Evolutionary conservation across 2,113 vertebrate genomes (phyloP), one percentile per base, ranked within the genome.

Genomic region (Laticauda colubrina): DNA sequence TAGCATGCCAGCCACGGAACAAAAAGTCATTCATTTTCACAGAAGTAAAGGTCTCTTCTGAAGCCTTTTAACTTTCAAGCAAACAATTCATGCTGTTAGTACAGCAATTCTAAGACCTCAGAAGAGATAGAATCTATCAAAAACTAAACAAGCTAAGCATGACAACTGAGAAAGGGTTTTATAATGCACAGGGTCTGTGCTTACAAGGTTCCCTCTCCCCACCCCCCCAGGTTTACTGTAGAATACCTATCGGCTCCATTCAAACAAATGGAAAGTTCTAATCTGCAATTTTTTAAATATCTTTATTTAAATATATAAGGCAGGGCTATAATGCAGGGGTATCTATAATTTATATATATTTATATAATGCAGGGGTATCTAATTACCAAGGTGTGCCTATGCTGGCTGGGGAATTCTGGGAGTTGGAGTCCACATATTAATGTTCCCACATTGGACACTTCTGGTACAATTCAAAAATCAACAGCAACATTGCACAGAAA

Each of bases 151-250:
- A 91, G 26, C n/a, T 86, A 91, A 96, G 86, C 85, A 86, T 94
- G 64, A 87, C 91, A 95, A 75, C 91, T 96, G 91, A 89, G 92
- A 87, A 92, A 93, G 9, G 88, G 90, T 94, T 89, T 85, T 59
- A 91, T 75, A 39, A 5, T 48, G 24, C 1, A n/a, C 18, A 93
- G 90, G 88, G 45, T 92, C 91, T 90, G 54, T 75, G 69, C 29
- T 90, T 3, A 26, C 34, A 43, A 53, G 56, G 56, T 23, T 5
- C 18, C 0, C 56, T 0, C 56, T 0, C 20, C 2, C 56, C 0
- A 18, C 15, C 1, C 91, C 45, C 45, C 45, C 45, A 92, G 90
- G 48, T 87, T 94, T 3, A 3, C 9, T 69, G 91, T 93, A 69
- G 51, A 92, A 90, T 85, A 57, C 43, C 56, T 9, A 89, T 34